Evolutionary conservation across 2,797 vertebrate species (phyloP).

Genomic region (Alosa sapidissima): DNA sequence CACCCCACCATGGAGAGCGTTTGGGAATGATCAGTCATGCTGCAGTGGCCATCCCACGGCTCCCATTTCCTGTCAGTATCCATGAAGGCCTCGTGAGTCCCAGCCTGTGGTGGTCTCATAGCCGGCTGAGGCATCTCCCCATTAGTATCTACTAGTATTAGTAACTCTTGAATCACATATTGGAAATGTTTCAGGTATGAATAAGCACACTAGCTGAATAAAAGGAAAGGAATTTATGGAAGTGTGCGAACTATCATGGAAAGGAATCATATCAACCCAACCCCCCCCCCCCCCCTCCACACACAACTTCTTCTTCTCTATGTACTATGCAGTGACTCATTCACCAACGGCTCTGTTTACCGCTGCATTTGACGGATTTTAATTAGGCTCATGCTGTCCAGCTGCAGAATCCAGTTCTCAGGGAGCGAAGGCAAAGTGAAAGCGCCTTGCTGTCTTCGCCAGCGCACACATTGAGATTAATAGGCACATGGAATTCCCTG

Average conservation of each 20-base stretch:
- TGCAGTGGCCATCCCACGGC: not conserved
- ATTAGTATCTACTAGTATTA: not conserved
- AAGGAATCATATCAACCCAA: not conserved
- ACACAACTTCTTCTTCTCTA: no score
- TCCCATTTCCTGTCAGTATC: not conserved
- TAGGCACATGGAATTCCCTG: not conserved
- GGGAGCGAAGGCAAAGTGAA: not conserved
- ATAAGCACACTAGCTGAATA: not conserved
- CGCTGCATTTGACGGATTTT: not conserved
- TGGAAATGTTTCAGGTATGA: not conserved
- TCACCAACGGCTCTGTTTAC: not conserved
- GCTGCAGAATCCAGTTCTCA: not conserved
- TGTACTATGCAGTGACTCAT: not conserved
- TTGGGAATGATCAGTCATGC: slow-evolving; percentile 7
- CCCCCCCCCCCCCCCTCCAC: no score
- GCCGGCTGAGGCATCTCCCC: not conserved
- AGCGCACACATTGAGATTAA: not conserved
- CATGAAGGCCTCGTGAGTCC: not conserved
- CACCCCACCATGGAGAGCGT: not conserved
- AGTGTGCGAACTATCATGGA: not conserved
- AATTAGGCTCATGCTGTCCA: not conserved
- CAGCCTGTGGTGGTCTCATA: not conserved
- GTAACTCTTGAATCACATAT: not conserved
- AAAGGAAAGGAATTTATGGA: not conserved
- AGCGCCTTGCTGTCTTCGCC: not conserved